Base-by-base conservation (phyloP, 1,140 invertebrate species). In the Bombus superbus region DNA sequence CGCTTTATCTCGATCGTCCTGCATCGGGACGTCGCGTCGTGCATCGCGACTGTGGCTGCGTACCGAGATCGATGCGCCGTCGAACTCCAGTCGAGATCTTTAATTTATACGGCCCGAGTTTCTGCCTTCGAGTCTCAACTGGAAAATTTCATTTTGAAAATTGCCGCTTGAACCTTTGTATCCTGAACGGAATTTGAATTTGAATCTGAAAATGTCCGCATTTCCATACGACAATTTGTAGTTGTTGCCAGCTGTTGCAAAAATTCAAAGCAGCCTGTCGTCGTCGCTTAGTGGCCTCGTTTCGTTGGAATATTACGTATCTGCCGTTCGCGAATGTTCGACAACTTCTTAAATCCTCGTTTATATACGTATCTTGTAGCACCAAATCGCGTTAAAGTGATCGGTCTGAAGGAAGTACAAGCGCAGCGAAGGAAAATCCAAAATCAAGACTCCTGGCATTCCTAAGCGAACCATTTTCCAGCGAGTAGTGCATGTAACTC, bases 1-100 rank as follows among this genome's bases (percentile, higher is more conserved):
- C 75, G 64, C 38, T 44, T 78, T 84, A 78, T 84, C 53, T 83
- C 62, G 44, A 69, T 78, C 74, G 44, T 10, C 28, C 28, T 47
- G n/a, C 25, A 75, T 73, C 53, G 40, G 32, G 35, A 76, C 72
- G 59, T 66, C 59, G 11, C 13, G 38, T 53, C 11, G 40, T 40
- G 11, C 1, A 18, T 35, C 18, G 66, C 35, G 15, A 68, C 9
- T 69, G 15, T 42, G 5, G 10, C 25, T 15, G 69, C 4, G 11
- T 22, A 15, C 10, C 35, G 22, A 69, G 44, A 80, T 79, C 62
- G 77, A 68, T 79, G 25, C 15, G 47, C 68, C 13, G 28, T 62
- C 28, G 11, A 62, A 62, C 59, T 62, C 5, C 28, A n/a, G 11
- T 62, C 9, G 10, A n/a, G 28, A n/a, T 28, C 28, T 62, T n/a